Base-by-base conservation (phyloP, 2,113 vertebrate species). In the Fulmarus glacialis region DNA sequence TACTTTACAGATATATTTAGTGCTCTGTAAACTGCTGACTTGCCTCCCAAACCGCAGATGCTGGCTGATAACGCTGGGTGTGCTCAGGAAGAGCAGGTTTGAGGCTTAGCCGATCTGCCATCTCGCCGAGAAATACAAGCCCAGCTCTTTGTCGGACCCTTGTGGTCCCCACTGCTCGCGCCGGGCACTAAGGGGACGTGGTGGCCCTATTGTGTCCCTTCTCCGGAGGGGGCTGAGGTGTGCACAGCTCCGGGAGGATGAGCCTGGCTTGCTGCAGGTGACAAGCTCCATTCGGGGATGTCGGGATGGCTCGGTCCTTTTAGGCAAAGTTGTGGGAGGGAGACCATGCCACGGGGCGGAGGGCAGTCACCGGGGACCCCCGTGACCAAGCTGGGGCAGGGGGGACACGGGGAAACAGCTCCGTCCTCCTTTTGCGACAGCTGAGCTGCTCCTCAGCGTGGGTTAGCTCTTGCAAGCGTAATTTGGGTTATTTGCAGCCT, bases 181-280 rank as follows among this genome's bases (percentile, higher is more conserved):
- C 50, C 18, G 2, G 34, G 58, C 21, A 1, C n/a, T 4, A 1
- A 5, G 38, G 11, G 32, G 34, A 18, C 6, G 3, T 1, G 34
- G 59, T 29, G 48, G 27, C 34, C 36, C 34, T 10, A 15, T 11
- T 12, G 16, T 5, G 19, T n/a, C 38, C 53, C 47, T 8, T 27
- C 18, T 4, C 29, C 1, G 29, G 43, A 16, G 5, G 20, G 16
- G 24, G 38, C 62, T 6, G 38, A 22, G 48, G 13, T 11, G 47
- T 1, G n/a, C 48, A 3, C 11, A 15, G 50, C 50, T 42, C 38
- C 19, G 8, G 27, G 23, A 29, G 38, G 48, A 12, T 11, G 15
- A 17, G 78, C 38, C 55, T 45, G 82, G 30, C 56, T 29, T 17
- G 19, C 23, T 16, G 56, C 36, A 2, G 70, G 70, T n/a, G 40